These are phyloP conservation scores for Melanocharis versteri DNA, from an alignment of 2,113 vertebrate genomes.

Conservation along the genomic window DNA sequence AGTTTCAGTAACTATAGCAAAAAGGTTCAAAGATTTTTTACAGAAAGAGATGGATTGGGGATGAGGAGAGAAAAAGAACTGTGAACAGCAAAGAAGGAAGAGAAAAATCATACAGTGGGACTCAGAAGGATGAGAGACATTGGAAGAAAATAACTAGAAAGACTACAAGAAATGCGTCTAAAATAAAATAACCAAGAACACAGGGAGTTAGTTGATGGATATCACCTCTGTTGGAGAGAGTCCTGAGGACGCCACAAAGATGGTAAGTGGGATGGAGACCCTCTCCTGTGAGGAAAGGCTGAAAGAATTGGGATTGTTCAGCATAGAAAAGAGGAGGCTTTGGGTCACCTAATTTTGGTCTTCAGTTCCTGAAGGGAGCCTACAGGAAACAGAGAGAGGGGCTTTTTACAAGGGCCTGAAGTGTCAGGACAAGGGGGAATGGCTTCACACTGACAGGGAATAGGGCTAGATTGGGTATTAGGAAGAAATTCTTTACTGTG, in stretches of 20 bases:
- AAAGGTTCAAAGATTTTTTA: background rate
- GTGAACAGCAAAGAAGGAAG: background rate
- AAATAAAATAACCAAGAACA: background rate
- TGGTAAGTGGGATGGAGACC: background rate
- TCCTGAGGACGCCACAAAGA: background rate
- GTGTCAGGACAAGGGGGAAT: background rate
- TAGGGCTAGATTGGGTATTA: background rate
- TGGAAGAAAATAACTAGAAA: background rate
- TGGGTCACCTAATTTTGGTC: background rate
- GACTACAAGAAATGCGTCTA: background rate
- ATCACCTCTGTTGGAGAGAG: background rate
- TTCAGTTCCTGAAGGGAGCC: background rate
- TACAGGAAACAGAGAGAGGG: background rate
- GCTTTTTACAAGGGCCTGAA: background rate
- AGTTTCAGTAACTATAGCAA: background rate
- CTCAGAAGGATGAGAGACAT: background rate
- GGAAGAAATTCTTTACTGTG: background rate
- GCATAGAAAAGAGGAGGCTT: background rate
- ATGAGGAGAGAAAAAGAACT: background rate
- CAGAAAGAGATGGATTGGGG: background rate
- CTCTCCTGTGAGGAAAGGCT: background rate
- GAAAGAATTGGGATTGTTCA: background rate
- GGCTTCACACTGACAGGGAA: background rate
- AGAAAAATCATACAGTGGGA: background rate
- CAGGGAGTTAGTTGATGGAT: background rate